phyloP scores from a whole-genome alignment of 2,797 vertebrate genomes.

The Parauchenoglanis ngamensis region DNA sequence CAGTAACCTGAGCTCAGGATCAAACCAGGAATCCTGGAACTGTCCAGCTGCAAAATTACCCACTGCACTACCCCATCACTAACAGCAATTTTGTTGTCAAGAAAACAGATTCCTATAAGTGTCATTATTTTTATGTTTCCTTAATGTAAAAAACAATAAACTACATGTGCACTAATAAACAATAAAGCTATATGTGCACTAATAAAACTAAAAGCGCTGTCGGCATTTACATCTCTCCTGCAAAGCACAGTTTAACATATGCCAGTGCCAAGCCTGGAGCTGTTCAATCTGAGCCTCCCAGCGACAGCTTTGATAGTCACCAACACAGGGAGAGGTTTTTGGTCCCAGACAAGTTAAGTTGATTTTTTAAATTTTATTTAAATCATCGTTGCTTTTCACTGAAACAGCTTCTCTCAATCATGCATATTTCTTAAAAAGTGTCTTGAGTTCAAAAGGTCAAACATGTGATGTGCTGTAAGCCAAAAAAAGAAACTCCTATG shows the following conservation, averaged over 20 bases:
- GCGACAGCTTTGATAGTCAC: conserved; percentile 48
- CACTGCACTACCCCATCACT: background rate
- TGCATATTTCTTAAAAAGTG: background rate
- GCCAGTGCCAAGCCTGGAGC: conserved; percentile 46
- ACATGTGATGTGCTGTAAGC: background rate
- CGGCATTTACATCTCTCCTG: conserved; percentile 47
- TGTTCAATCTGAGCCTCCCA: conserved; percentile 44
- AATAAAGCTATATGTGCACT: conserved; percentile 34
- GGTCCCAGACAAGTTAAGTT: conserved; percentile 40
- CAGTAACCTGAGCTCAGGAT: background rate
- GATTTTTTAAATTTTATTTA: background rate
- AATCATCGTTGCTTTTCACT: background rate
- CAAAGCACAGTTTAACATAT: conserved; percentile 45
- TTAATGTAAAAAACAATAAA: conserved; percentile 17
- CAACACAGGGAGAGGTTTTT: conserved; percentile 34
- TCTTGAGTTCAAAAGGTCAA: conserved; percentile 6
- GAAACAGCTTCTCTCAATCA: background rate
- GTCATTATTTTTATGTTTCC: conserved; percentile 30
- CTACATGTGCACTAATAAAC: background rate
- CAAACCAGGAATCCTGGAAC: background rate
- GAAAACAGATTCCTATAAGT: conserved; percentile 22
- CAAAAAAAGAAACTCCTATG: background rate
- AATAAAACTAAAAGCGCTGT: conserved; percentile 42
- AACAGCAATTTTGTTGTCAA: background rate
- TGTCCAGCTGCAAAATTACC: background rate